phyloP scores from a whole-genome alignment of 2,797 vertebrate genomes.

The Sebastes dallii region DNA sequence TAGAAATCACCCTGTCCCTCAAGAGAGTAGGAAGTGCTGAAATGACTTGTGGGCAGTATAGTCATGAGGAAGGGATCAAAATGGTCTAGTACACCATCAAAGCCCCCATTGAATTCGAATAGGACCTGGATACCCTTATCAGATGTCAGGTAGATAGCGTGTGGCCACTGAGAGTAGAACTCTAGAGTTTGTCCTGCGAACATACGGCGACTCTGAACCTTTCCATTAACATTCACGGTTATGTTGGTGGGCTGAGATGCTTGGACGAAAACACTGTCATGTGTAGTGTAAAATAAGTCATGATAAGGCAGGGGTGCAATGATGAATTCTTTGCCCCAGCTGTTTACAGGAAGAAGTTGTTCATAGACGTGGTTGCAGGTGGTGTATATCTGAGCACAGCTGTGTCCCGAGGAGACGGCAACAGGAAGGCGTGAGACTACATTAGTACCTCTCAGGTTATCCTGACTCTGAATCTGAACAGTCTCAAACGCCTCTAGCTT shows the following conservation, averaged over 20 bases:
- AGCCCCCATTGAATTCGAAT: conserved; percentile 70
- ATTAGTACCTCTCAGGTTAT: conserved; percentile 71
- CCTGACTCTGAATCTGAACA: conserved; percentile 70
- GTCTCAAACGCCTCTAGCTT: conserved; percentile 69
- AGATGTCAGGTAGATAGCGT: conserved; percentile 61
- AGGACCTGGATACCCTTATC: conserved; percentile 74
- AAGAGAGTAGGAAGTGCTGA: conserved; percentile 69
- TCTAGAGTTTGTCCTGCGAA: conserved; percentile 42
- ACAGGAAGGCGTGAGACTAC: conserved; percentile 63
- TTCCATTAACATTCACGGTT: neutral
- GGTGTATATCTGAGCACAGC: conserved; percentile 66
- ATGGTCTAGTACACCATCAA: accelerated
- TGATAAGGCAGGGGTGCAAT: conserved; percentile 66
- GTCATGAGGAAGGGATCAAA: conserved; percentile 74
- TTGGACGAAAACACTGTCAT: conserved; percentile 64
- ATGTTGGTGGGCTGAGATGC: conserved; percentile 62
- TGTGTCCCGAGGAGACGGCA: conserved; percentile 75
- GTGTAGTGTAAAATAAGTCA: neutral
- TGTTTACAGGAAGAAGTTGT: conserved; percentile 73
- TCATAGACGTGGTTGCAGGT: conserved; percentile 76
- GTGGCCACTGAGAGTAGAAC: conserved; percentile 38
- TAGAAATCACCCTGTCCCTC: conserved; percentile 38
- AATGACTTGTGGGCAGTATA: conserved; percentile 60
- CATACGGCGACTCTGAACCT: conserved; percentile 31
- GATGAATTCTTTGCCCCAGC: conserved; percentile 75